phyloP scores from a whole-genome alignment of 1,140 invertebrate genomes.

The Episyrphus balteatus region DNA sequence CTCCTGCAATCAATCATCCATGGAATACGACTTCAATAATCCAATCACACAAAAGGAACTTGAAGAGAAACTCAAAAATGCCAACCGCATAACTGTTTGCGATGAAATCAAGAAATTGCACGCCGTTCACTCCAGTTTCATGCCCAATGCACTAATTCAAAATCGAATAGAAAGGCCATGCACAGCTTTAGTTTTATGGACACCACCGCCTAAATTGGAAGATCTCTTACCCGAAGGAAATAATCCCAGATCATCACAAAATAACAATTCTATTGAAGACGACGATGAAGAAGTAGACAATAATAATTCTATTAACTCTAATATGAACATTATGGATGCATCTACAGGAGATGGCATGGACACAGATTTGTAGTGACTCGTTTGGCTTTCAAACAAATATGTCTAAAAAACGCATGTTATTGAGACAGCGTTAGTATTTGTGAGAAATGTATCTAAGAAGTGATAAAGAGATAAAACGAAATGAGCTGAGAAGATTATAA shows the following conservation, averaged over 20 bases:
- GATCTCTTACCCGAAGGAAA: slow-evolving; percentile 12
- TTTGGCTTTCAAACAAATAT: too few relatives aligned
- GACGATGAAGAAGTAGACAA: neutral
- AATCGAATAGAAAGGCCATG: slow-evolving; percentile 51
- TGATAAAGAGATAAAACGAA: too few relatives aligned
- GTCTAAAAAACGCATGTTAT: too few relatives aligned
- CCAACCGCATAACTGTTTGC: slow-evolving; percentile 49
- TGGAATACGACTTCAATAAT: slow-evolving; percentile 1
- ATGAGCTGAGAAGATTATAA: too few relatives aligned
- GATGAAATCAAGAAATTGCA: slow-evolving; percentile 56
- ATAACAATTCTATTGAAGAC: neutral
- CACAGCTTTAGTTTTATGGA: slow-evolving; percentile 66
- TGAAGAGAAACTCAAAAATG: slow-evolving; percentile 42
- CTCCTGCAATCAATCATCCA: slow-evolving; percentile 19
- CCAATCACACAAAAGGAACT: slow-evolving; percentile 33
- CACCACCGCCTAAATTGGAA: slow-evolving; percentile 50
- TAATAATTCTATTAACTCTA: neutral
- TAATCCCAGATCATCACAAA: neutral
- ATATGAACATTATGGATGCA: neutral
- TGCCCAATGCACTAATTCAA: slow-evolving; percentile 22
- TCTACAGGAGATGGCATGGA: neutral
- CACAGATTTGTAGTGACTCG: neutral
- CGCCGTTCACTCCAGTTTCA: slow-evolving; percentile 39
- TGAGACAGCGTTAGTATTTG: too few relatives aligned
- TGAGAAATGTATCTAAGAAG: too few relatives aligned